Evolutionary conservation across 2,888 invertebrate species (phyloP).

Genomic region (Megastigmus dorsalis): DNA sequence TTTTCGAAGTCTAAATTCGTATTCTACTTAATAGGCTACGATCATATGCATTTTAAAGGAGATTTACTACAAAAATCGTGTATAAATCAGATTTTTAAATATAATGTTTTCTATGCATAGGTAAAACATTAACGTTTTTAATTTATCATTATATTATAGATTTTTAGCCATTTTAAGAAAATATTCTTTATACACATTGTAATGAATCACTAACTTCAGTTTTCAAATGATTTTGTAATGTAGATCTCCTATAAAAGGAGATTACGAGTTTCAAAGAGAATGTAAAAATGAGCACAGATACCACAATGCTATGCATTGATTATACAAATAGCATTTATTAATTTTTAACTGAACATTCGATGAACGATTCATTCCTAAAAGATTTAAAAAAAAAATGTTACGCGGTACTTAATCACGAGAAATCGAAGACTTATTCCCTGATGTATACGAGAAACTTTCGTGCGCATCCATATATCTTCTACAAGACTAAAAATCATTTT

Average conservation of each 20-base stretch:
- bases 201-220: too few relatives aligned
- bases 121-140: not conserved
- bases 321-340: slow-evolving; percentile 6
- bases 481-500: slow-evolving; percentile 35
- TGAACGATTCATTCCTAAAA: slow-evolving; percentile 41
- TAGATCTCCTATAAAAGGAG: slow-evolving; percentile 1
- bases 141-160: not conserved
- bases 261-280: not conserved
- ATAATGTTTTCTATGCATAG: not conserved
- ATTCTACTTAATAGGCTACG: not conserved
- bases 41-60: not conserved
- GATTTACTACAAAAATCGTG: slow-evolving; percentile 23
- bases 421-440: slow-evolving; percentile 48
- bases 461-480: slow-evolving; percentile 31
- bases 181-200: too few relatives aligned
- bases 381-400: slow-evolving; percentile 32
- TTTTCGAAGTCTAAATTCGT: not conserved
- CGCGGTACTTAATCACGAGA: slow-evolving; percentile 49
- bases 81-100: slow-evolving; percentile 4
- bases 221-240: slow-evolving; percentile 20
- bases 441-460: slow-evolving; percentile 47
- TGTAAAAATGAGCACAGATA: slow-evolving; percentile 5
- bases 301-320: slow-evolving; percentile 39
- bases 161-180: not conserved
- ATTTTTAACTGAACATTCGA: slow-evolving; percentile 47